Conservation (phyloP, 2,888 invertebrate genomes). For the Sinelater perroti region DNA sequence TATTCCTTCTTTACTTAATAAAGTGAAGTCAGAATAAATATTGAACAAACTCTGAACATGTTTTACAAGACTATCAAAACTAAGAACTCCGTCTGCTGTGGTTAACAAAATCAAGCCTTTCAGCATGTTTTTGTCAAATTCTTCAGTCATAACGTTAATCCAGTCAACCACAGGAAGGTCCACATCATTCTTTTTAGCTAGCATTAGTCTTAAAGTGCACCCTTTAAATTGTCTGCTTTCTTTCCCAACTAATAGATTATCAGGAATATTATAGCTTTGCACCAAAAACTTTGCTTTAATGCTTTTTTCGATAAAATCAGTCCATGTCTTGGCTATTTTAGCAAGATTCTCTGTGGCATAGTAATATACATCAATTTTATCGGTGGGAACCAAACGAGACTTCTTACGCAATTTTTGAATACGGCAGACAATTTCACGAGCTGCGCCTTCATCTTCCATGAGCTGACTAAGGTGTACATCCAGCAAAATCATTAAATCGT, state of each 20-base stretch:
- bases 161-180: conserved; percentile 68
- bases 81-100: conserved; percentile 66
- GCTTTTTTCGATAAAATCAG: conserved; percentile 80
- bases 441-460: conserved; percentile 93
- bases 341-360: conserved; percentile 71
- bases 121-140: conserved; percentile 59
- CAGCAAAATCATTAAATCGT: conserved; percentile 86
- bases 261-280: conserved; percentile 62
- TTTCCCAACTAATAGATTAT: conserved; percentile 69
- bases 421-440: conserved; percentile 94
- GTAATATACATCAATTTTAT: conserved; percentile 86
- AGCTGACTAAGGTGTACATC: conserved; percentile 89
- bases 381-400: conserved; percentile 89
- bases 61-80: conserved; percentile 64
- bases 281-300: conserved; percentile 80
- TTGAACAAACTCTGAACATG: conserved; percentile 76
- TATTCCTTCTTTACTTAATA: conserved; percentile 62
- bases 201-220: conserved; percentile 72
- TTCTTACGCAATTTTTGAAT: conserved; percentile 96
- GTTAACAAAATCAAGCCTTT: conserved; percentile 77
- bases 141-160: conserved; percentile 74
- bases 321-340: conserved; percentile 74
- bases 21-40: conserved; percentile 67
- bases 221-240: conserved; percentile 80
- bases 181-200: conserved; percentile 56